Percentiles rank a stretch among this genome's conserved stretches.
phyloP scores from a whole-genome alignment of 2,113 vertebrate genomes.

The Bufo bufo region DNA sequence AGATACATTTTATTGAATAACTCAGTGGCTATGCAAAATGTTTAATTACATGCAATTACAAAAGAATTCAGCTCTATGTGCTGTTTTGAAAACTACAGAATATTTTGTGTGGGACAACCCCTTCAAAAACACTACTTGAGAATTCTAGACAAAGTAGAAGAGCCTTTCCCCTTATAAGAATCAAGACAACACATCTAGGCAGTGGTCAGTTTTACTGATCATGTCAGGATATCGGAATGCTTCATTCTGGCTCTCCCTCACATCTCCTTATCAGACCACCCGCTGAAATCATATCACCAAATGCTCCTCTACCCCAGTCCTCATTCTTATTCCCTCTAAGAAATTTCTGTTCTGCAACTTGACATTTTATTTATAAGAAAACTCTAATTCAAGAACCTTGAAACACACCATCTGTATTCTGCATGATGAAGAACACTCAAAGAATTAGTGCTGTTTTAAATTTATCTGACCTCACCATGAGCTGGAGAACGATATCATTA shows the following conservation, averaged over 20 bases:
- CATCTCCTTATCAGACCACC: slow-evolving; percentile 43
- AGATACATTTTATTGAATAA: no score
- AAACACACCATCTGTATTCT: slow-evolving; percentile 8
- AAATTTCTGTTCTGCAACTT: no score
- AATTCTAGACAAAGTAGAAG: no score
- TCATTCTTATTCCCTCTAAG: not conserved
- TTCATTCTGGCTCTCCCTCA: not conserved
- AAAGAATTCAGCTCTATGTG: no score
- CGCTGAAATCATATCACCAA: slow-evolving; percentile 12
- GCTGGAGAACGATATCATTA: not conserved
- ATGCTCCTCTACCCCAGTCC: not conserved
- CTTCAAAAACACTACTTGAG: no score
- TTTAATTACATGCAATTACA: no score
- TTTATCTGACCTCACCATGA: not conserved
- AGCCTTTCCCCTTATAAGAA: not conserved
- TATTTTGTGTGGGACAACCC: no score
- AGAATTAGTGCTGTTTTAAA: not conserved
- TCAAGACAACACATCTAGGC: not conserved
- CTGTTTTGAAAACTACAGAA: no score
- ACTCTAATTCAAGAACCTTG: not conserved
- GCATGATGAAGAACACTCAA: not conserved
- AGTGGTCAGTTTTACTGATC: not conserved
- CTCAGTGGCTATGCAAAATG: no score
- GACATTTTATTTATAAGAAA: no score
- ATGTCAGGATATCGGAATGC: slow-evolving; percentile 31